phyloP scores from a whole-genome alignment of 2,113 vertebrate genomes.

The Haemorhous mexicanus region DNA sequence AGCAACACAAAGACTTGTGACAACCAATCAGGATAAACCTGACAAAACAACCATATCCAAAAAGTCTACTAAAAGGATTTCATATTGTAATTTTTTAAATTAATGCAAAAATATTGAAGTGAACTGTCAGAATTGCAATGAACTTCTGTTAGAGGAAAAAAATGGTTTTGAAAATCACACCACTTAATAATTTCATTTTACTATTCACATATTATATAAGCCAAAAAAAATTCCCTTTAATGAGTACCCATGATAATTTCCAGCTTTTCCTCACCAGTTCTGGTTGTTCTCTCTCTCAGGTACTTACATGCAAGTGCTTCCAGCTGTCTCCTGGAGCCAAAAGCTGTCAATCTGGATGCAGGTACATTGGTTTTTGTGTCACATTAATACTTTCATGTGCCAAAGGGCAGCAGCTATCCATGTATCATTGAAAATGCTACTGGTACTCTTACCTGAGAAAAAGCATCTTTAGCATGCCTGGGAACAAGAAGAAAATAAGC shows the following conservation, averaged over 20 bases:
- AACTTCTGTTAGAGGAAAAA: background rate
- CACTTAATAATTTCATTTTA: background rate
- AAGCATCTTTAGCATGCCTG: slow-evolving; percentile 38
- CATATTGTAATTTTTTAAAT: background rate
- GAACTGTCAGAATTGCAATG: background rate
- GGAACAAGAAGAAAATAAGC: slow-evolving; percentile 51
- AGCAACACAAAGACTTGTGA: slow-evolving; percentile 58
- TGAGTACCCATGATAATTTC: background rate
- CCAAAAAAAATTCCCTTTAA: background rate
- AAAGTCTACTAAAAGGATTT: background rate
- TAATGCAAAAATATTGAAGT: background rate
- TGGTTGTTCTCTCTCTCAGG: background rate
- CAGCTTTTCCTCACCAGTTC: background rate
- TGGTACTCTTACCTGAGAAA: slow-evolving; percentile 64
- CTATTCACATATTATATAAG: background rate
- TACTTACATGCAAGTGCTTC: background rate
- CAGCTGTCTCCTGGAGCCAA: background rate
- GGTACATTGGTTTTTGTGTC: background rate
- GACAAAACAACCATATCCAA: background rate
- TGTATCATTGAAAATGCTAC: background rate
- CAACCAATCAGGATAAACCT: slow-evolving; percentile 67
- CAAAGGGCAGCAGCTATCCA: background rate
- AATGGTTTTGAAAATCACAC: background rate
- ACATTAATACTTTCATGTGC: background rate
- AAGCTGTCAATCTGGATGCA: background rate